Percentiles rank a stretch among this genome's conserved stretches.
Evolutionary conservation across 2,113 vertebrate species (phyloP).

Genomic region (Megatriorchis doriae): DNA sequence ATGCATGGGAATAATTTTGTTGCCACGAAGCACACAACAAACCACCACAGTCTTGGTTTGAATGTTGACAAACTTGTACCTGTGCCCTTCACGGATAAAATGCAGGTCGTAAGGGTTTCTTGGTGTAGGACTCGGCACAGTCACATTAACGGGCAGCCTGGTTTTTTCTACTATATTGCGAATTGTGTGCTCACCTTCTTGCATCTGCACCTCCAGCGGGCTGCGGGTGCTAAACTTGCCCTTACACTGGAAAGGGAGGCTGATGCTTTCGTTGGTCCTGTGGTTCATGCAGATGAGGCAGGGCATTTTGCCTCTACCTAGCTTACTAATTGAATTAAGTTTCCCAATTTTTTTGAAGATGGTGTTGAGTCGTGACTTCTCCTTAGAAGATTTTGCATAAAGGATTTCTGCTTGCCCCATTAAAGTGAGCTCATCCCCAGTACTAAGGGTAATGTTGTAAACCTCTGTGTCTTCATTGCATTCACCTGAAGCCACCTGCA

Average conservation of each 20-base stretch:
- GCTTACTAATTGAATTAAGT: constrained; percentile 91
- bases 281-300: constrained; percentile 99
- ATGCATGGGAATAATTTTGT: constrained; percentile 91
- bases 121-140: constrained; percentile 87
- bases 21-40: constrained; percentile 86
- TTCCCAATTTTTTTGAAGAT: constrained; percentile 98
- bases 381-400: constrained; percentile 93
- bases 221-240: constrained; percentile 96
- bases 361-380: constrained; percentile 94
- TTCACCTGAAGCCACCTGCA: constrained; percentile 94
- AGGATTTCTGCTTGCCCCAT: constrained; percentile 99
- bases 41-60: constrained; percentile 97
- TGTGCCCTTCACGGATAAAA: constrained; percentile 93
- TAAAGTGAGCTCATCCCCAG: constrained; percentile 93
- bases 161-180: constrained; percentile 97
- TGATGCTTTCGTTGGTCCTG: constrained; percentile 97
- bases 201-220: constrained; percentile 95
- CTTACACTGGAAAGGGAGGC: constrained; percentile 97
- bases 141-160: constrained; percentile 91
- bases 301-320: constrained; percentile 95
- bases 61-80: constrained; percentile 97
- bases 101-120: constrained; percentile 95
- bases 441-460: constrained; percentile 94
- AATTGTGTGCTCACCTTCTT: constrained; percentile 96
- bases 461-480: constrained; percentile 98